phyloP scores from a whole-genome alignment of 2,113 vertebrate genomes.

The Aphyosemion australe region DNA sequence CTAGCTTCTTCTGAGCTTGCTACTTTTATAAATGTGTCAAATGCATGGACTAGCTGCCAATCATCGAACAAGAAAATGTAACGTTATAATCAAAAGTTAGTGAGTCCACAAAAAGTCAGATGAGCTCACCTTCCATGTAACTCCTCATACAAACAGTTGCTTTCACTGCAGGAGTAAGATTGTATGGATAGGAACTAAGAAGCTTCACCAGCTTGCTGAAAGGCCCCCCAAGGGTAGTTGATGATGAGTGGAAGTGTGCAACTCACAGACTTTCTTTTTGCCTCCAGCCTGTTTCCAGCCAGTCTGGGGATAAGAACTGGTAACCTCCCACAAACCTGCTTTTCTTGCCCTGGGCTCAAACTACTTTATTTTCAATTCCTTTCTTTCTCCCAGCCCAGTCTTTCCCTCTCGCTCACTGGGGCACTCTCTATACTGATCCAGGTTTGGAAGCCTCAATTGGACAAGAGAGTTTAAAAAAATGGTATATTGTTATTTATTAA shows the following conservation, averaged over 20 bases:
- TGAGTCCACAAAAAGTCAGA: constrained; percentile 13
- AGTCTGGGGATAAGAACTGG: constrained; percentile 33
- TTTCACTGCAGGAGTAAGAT: constrained; percentile 17
- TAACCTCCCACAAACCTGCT: constrained; percentile 31
- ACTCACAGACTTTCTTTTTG: constrained; percentile 28
- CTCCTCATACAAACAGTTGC: constrained; percentile 15
- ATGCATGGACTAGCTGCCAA: neutral
- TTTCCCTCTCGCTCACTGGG: neutral
- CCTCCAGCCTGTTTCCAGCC: constrained; percentile 23
- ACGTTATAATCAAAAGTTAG: constrained; percentile 21
- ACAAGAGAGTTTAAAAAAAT: constrained; percentile 25
- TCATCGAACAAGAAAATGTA: constrained; percentile 7
- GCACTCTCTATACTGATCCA: constrained; percentile 24
- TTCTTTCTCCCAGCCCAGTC: neutral
- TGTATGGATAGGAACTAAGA: constrained; percentile 16
- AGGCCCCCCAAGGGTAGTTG: constrained; percentile 59
- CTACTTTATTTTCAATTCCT: constrained; percentile 6
- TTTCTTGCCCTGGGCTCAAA: constrained; percentile 44
- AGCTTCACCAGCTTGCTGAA: constrained; percentile 46
- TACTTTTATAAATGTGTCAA: constrained; percentile 3
- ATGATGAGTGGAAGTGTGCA: constrained; percentile 46
- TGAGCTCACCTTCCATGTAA: neutral
- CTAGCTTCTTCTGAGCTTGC: neutral
- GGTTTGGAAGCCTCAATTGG: constrained; percentile 26
- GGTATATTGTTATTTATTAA: constrained; percentile 21